Evolutionary conservation across 2,113 vertebrate species (phyloP), one percentile per base, ranked within the genome.

Genomic region (Sclerurus mexicanus): DNA sequence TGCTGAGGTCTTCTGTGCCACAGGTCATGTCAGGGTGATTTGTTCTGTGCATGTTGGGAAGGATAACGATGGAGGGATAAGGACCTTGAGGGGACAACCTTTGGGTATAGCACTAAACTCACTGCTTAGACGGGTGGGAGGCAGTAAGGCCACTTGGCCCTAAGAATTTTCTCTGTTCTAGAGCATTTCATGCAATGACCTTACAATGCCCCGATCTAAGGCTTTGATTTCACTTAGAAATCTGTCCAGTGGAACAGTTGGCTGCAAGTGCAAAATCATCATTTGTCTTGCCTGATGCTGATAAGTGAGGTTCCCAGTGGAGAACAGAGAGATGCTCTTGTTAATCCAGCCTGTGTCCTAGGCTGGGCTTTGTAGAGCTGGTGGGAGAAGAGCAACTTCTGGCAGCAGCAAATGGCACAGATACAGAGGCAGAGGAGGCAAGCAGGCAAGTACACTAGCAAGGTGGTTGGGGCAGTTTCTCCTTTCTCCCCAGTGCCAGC

Each of bases 381-480:
- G 12, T 44, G 22, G 66, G 10, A 75, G 60, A 82, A 79, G 33
- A 49, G 22, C 33, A 37, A 5, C 60, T 79, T 73, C 56, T 89
- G 52, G 30, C 46, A 73, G 80, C 40, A 58, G 37, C 19, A 23
- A 64, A 23, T 11, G 21, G 71, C 15, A 22, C 10, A 17, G 4
- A 7, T 11, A 6, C 0, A 0, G 53, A 71, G 22, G 6, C 1
- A 0, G 30, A 22, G 40, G 35, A 72, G 52, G 13, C 0, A 0
- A 78, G 40, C 46, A 72, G 52, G 13, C 0, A 0, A 78, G 40
- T 40, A 12, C 0, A 0, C 19, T 27, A 56, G 33, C 42, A 37
- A 46, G 23, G 50, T 21, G 77, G 14, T 6, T 21, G 12, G 31
- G 9, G 58, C 35, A 80, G 28, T 17, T 24, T 16, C 1, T 87